Conservation (phyloP, 2,888 invertebrate species). For the Drosophila setosimentum region DNA sequence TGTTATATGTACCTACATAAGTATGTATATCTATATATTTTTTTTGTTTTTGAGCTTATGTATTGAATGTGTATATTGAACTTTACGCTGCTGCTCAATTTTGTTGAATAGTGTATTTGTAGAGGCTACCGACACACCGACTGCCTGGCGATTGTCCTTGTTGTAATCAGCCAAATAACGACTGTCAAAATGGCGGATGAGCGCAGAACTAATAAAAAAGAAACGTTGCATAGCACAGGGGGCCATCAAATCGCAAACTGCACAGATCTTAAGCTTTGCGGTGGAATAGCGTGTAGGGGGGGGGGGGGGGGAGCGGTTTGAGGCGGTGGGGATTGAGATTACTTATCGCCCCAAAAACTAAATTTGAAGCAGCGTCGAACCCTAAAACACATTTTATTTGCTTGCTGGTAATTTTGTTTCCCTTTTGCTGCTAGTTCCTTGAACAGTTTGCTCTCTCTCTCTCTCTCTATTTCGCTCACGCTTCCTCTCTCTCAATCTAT, state of each 20-base stretch:
- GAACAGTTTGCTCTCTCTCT: slow-evolving; percentile 38
- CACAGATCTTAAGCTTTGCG: slow-evolving; percentile 54
- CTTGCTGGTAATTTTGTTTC: slow-evolving; percentile 75
- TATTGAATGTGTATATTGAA: neutral
- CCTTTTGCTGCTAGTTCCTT: slow-evolving; percentile 59
- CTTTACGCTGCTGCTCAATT: neutral
- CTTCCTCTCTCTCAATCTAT: neutral
- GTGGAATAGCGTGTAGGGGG: neutral
- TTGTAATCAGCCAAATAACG: slow-evolving; percentile 77
- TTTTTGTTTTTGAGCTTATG: neutral
- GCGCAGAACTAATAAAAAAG: slow-evolving; percentile 75
- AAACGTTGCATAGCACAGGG: slow-evolving; percentile 65
- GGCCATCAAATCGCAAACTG: slow-evolving; percentile 57
- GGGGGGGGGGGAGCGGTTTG: too few relatives aligned
- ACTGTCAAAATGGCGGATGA: slow-evolving; percentile 74
- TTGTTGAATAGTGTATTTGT: slow-evolving; percentile 26
- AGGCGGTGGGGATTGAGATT: neutral
- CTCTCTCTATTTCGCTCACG: slow-evolving; percentile 15
- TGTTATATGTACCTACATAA: too few relatives aligned
- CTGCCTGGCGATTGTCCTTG: slow-evolving; percentile 61
- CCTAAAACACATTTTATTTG: slow-evolving; percentile 79
- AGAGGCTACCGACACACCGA: slow-evolving; percentile 15
- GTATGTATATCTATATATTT: neutral
- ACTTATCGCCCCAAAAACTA: slow-evolving; percentile 59
- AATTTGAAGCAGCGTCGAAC: slow-evolving; percentile 66